Percentiles rank a stretch among this genome's conserved stretches.
Conservation (phyloP, 1,140 invertebrate species). For the Meloidogyne exigua region DNA sequence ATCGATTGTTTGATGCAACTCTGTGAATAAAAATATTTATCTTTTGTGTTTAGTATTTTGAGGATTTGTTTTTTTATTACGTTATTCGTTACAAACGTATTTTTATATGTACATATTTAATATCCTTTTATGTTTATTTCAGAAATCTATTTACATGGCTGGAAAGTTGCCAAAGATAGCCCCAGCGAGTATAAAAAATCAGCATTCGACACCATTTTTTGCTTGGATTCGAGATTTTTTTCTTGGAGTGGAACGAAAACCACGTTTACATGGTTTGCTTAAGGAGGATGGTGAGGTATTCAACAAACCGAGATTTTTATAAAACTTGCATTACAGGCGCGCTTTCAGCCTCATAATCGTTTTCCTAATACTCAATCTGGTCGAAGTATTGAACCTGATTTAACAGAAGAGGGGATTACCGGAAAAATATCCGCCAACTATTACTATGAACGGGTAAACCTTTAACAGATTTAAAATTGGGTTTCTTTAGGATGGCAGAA, state of each 20-base stretch:
- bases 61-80: too few species aligned
- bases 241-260: neutral
- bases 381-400: constrained; percentile 30
- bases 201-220: constrained; percentile 6
- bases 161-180: constrained; percentile 14
- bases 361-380: constrained; percentile 45
- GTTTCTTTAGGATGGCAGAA: constrained; percentile 30
- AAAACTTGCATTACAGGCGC: neutral
- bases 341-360: constrained; percentile 8
- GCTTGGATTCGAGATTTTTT: constrained; percentile 16
- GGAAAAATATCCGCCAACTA: constrained; percentile 42
- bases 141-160: neutral
- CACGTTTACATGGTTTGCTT: neutral
- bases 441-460: constrained; percentile 11
- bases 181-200: neutral
- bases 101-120: too few species aligned
- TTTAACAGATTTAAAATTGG: neutral
- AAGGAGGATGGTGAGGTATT: constrained; percentile 1
- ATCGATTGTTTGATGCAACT: constrained; percentile 48
- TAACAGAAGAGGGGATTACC: constrained; percentile 34
- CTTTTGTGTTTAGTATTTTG: too few species aligned
- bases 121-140: neutral
- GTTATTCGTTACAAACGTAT: too few species aligned
- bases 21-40: constrained; percentile 29
- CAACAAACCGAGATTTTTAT: neutral